Conservation (phyloP, 30 jellyfish, hydroid and myxozoan genomes). For the Clytia hemisphaerica region DNA sequence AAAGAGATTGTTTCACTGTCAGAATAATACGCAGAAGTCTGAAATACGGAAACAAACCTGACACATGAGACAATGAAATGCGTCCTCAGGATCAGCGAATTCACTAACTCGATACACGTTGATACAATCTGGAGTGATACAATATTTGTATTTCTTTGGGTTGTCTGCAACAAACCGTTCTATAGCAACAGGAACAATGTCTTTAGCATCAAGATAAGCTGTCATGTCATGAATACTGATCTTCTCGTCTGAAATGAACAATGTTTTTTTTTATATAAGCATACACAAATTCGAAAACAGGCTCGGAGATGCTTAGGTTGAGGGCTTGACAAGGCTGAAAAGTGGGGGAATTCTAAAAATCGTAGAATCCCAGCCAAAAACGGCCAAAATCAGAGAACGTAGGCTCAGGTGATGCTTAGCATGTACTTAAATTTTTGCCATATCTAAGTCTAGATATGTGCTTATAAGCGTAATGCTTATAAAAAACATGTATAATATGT, state of each 20-base stretch:
- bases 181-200: conserved; percentile 6
- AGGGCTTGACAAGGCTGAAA: no score
- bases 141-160: conserved; percentile 17
- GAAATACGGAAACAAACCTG: no score
- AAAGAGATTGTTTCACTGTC: no score
- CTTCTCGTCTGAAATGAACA: not conserved
- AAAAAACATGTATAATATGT: no score
- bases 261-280: not conserved
- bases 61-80: conserved; percentile 33
- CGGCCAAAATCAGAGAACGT: no score
- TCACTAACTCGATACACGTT: conserved; percentile 30
- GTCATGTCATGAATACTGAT: not conserved
- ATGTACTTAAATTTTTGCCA: conserved; percentile 17
- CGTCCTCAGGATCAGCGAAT: not conserved
- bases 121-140: conserved; percentile 42
- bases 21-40: no score
- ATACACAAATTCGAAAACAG: no score
- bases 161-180: conserved; percentile 14
- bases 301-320: no score
- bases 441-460: no score
- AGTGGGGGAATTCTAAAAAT: conserved; percentile 12
- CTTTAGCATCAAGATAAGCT: not conserved
- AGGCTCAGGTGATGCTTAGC: no score
- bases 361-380: no score
- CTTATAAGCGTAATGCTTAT: no score